Conservation (phyloP, 2,113 vertebrate species). For the Lutjanus erythropterus region DNA sequence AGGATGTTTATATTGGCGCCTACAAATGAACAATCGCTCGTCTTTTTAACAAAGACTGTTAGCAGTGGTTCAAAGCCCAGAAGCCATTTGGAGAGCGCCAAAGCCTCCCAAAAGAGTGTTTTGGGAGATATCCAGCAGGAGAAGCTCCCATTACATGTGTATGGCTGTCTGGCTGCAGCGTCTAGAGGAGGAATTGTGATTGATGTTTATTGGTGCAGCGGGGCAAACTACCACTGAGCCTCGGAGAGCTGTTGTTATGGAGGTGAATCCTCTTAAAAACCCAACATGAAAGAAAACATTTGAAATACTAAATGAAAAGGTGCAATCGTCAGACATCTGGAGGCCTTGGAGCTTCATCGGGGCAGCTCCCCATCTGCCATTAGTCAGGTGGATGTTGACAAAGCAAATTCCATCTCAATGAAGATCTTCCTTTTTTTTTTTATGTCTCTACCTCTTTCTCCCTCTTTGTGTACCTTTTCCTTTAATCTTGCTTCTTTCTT, state of each 20-base stretch:
- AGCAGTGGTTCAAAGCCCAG: conserved; percentile 46
- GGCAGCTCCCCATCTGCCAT: conserved; percentile 38
- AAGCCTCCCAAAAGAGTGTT: conserved; percentile 58
- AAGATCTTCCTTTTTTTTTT: conserved; percentile 27
- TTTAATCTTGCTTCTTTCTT: conserved; percentile 57
- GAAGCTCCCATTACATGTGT: conserved; percentile 51
- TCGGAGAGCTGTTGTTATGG: conserved; percentile 50
- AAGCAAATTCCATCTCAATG: conserved; percentile 57
- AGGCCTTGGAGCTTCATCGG: conserved; percentile 51
- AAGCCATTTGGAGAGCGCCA: conserved; percentile 35
- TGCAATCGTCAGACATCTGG: conserved; percentile 60
- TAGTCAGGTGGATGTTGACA: conserved; percentile 52
- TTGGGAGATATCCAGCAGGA: conserved; percentile 49
- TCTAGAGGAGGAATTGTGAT: conserved; percentile 47
- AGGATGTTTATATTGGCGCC: conserved; percentile 35
- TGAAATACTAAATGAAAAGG: conserved; percentile 57
- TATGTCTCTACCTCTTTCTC: conserved; percentile 4
- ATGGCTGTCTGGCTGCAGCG: conserved; percentile 45
- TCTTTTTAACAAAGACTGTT: conserved; percentile 32
- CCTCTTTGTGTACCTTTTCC: conserved; percentile 4
- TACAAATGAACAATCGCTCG: conserved; percentile 41
- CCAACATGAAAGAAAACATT: conserved; percentile 50
- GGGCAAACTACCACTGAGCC: conserved; percentile 45
- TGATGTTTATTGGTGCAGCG: conserved; percentile 59
- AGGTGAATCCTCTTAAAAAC: conserved; percentile 27